Evolutionary conservation across 1,140 invertebrate species (phyloP).

Genomic region (Orchestia grillus): DNA sequence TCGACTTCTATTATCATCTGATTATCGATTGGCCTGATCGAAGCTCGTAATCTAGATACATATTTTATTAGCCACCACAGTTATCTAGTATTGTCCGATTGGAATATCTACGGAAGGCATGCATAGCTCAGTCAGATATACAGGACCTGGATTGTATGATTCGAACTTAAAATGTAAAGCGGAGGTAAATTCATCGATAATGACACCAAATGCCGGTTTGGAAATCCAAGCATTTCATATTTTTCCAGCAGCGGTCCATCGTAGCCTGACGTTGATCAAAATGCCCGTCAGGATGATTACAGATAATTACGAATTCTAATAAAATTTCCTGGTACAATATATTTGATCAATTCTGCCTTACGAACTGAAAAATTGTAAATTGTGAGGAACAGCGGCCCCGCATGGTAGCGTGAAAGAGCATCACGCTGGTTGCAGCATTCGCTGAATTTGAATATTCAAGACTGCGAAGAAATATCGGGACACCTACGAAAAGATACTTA

Average conservation of each 20-base stretch:
- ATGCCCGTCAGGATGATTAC: not conserved
- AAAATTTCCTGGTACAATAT: not conserved
- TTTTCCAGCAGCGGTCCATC: not conserved
- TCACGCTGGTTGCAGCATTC: no score
- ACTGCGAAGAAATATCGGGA: no score
- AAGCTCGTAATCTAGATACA: constrained; percentile 37
- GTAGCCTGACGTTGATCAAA: not conserved
- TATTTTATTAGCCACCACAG: not conserved
- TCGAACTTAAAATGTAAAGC: not conserved
- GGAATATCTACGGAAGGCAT: not conserved
- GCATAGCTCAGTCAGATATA: not conserved
- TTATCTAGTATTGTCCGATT: not conserved
- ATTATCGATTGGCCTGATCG: constrained; percentile 30
- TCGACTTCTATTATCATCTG: not conserved
- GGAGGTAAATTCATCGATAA: not conserved
- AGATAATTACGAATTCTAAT: not conserved
- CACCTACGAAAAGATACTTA: no score
- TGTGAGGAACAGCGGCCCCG: not conserved
- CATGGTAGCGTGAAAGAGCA: not conserved
- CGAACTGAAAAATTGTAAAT: not conserved
- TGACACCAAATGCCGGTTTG: not conserved
- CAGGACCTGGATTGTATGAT: not conserved
- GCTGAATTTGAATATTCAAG: no score
- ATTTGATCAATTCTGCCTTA: not conserved
- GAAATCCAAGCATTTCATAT: not conserved